Evolutionary conservation across 2,888 invertebrate genomes (phyloP), one percentile per base, ranked within the genome.

Genomic region (Spisula solida): DNA sequence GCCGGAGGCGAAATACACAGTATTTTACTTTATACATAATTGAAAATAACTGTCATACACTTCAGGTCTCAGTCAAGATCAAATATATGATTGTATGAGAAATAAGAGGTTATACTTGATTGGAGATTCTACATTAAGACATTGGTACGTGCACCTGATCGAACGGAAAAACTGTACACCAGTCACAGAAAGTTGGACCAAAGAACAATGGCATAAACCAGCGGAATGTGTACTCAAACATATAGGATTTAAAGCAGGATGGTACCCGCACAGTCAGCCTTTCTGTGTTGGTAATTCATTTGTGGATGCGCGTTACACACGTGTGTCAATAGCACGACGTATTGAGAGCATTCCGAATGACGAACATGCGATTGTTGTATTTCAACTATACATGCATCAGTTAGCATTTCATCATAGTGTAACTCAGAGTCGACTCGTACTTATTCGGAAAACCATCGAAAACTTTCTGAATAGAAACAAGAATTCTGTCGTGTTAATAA

Each of bases 121-220:
- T 16, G 88, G 88, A 6, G 88, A 88, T 20, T 88, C 88, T 5
- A 88, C 85, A 14, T 31, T 51, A 0, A 31, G 85, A 12, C 88
- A 88, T 0, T 88, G 88, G 88, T 88, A 85, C 60, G 31, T 0
- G 12, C 29, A 85, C 14, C 0, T 88, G 0, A 1, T 14, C 20
- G n/a, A 86, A 16, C 56, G 82, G 0, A 85, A 20, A n/a, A 60
- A 51, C 6, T 86, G 85, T 66, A 51, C 4, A n/a, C 82, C 60
- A 6, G 55, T 12, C 20, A 78, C 82, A 51, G 88, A 85, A 29
- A 6, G 20, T 47, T 85, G 82, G 88, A 78, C 66, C 0, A 20
- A 70, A 55, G 29, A 41, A 18, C 79, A 88, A 56, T 85, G 88
- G 82, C 78, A 82, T 25, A 85, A 82, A 29, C 29, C 41, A 10